A percentile compares a stretch with the other conserved stretches of the same genome.
These are phyloP conservation scores for Ramphastos sulfuratus DNA, from an alignment of 2,113 vertebrate species.

Conservation along the genomic window DNA sequence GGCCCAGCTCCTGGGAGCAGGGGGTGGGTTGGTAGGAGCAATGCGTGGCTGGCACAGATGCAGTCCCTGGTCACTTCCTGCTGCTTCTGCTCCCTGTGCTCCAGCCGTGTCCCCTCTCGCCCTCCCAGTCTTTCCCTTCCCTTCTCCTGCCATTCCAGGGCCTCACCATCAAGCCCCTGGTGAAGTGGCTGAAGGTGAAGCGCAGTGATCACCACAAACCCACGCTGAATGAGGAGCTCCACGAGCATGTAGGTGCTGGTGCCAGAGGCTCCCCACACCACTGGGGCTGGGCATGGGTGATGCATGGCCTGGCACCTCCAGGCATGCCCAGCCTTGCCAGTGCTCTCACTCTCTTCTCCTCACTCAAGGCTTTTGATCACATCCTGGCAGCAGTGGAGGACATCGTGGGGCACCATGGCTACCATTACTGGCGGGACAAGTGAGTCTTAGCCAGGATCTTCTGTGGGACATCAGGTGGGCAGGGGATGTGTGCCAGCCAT, in stretches of 20 bases:
- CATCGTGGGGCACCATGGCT: constrained; percentile 93
- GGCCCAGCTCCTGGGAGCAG: rapidly evolving
- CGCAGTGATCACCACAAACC: constrained; percentile 92
- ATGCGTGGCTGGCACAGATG: rapidly evolving
- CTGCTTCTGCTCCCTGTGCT: neutral
- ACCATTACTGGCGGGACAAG: constrained; percentile 98
- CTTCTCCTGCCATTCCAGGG: constrained; percentile 77
- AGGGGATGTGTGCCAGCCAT: neutral
- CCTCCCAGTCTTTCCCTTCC: constrained; percentile 56
- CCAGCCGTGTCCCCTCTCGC: neutral
- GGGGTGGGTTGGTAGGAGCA: neutral
- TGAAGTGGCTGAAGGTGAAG: constrained; percentile 96
- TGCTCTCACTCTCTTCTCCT: constrained; percentile 51
- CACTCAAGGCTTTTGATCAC: constrained; percentile 92
- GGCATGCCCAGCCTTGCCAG: neutral
- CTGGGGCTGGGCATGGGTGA: rapidly evolving
- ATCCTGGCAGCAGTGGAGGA: constrained; percentile 96
- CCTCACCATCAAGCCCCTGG: constrained; percentile 95
- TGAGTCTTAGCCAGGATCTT: constrained; percentile 60
- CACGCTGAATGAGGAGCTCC: constrained; percentile 94
- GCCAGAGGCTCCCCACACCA: rapidly evolving
- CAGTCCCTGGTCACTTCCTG: neutral
- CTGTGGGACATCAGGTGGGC: neutral
- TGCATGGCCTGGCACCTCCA: rapidly evolving
- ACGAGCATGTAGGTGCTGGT: constrained; percentile 86